phyloP scores from a whole-genome alignment of 1,140 invertebrate species.

The Platorchestia sp. region DNA sequence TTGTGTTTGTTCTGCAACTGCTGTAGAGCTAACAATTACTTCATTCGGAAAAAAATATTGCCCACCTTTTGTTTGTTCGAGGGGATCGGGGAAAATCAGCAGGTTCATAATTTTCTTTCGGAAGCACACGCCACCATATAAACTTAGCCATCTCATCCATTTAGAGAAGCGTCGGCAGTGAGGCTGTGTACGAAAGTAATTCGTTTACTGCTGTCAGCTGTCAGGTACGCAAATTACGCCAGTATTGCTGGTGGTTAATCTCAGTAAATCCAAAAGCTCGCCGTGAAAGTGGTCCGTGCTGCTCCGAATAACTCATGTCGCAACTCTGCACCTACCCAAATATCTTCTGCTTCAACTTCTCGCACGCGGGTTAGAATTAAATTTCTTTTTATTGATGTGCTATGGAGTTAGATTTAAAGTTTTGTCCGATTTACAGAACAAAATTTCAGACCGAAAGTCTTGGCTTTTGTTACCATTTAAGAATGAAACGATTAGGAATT shows the following conservation, averaged over 20 bases:
- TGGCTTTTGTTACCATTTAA: too few relatives aligned
- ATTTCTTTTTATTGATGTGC: neutral
- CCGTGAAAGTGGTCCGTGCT: neutral
- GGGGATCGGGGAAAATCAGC: neutral
- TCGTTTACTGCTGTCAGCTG: slow-evolving; percentile 54
- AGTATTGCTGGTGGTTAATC: slow-evolving; percentile 48
- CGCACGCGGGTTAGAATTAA: neutral
- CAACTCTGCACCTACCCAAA: neutral
- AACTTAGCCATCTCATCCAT: slow-evolving; percentile 16
- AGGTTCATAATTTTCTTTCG: neutral
- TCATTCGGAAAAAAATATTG: neutral
- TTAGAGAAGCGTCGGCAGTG: slow-evolving; percentile 10
- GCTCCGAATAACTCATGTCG: neutral
- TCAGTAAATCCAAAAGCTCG: slow-evolving; percentile 40
- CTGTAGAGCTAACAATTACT: neutral
- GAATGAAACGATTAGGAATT: too few relatives aligned
- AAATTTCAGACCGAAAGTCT: neutral
- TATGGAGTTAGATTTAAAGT: neutral
- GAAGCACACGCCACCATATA: neutral
- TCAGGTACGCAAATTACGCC: slow-evolving; percentile 46
- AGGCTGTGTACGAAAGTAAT: slow-evolving; percentile 44
- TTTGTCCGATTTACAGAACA: neutral
- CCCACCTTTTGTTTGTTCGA: neutral
- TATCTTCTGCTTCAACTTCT: neutral
- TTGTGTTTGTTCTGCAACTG: neutral